Conservation (phyloP, 2,888 invertebrate genomes). For the Drosophila peninsularis region DNA sequence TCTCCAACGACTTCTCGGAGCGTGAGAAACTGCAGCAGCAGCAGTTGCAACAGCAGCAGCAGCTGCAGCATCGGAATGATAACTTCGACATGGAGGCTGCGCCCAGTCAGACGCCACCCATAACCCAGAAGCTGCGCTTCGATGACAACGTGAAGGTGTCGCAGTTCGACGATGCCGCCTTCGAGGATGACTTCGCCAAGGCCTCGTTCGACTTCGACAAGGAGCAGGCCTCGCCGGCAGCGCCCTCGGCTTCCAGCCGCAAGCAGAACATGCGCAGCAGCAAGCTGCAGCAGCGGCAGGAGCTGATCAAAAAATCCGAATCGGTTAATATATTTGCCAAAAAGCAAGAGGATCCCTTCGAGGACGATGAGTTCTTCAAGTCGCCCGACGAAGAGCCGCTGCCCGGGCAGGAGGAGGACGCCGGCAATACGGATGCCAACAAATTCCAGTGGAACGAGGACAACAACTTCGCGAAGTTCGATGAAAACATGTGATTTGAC, state of each 20-base stretch:
- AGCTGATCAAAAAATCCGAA: constrained; percentile 93
- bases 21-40: constrained; percentile 69
- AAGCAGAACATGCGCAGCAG: constrained; percentile 83
- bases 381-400: constrained; percentile 64
- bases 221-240: constrained; percentile 74
- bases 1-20: constrained; percentile 88
- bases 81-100: constrained; percentile 68
- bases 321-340: constrained; percentile 95
- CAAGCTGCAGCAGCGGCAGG: constrained; percentile 85
- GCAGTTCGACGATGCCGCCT: constrained; percentile 84
- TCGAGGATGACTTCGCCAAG: constrained; percentile 87
- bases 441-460: constrained; percentile 83
- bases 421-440: constrained; percentile 34
- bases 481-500: constrained; percentile 85
- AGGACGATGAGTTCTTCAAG: constrained; percentile 94
- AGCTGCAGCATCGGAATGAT: constrained; percentile 52
- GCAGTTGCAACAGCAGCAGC: constrained; percentile 56
- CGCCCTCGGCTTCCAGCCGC: constrained; percentile 47
- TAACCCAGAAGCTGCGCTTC: constrained; percentile 86
- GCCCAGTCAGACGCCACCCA: constrained; percentile 69
- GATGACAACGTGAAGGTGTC: constrained; percentile 89
- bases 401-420: constrained; percentile 32
- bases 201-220: constrained; percentile 84
- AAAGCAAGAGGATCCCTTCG: constrained; percentile 95
- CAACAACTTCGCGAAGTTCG: constrained; percentile 85